These are phyloP conservation scores for Pempheris klunzingeri DNA, from an alignment of 2,797 vertebrate species.

Conservation along the genomic window DNA sequence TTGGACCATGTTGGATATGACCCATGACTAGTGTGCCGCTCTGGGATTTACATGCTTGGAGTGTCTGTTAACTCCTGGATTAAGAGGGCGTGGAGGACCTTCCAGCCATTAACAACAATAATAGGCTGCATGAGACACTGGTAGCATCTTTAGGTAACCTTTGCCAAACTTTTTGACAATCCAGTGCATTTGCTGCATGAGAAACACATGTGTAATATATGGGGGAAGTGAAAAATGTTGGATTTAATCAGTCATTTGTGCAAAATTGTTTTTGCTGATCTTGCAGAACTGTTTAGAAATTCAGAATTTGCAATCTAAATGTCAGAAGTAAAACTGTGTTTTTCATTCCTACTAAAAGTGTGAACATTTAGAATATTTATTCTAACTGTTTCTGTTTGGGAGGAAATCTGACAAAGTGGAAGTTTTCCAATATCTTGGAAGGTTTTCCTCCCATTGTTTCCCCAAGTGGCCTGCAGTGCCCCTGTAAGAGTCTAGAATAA, in stretches of 20 bases:
- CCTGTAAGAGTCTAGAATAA: constrained; percentile 34
- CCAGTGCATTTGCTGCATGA: constrained; percentile 29
- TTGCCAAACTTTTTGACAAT: constrained; percentile 36
- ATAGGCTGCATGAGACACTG: constrained; percentile 50
- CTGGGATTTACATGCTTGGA: constrained; percentile 31
- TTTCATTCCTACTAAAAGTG: background rate
- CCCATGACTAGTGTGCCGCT: constrained; percentile 22
- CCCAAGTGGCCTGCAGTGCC: constrained; percentile 38
- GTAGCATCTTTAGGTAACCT: constrained; percentile 76
- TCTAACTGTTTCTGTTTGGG: constrained; percentile 17
- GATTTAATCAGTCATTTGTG: background rate
- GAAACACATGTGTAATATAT: background rate
- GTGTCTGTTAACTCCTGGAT: constrained; percentile 48
- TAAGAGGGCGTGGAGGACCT: constrained; percentile 45
- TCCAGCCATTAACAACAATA: constrained; percentile 30
- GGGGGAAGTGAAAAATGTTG: background rate
- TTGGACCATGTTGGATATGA: constrained; percentile 46
- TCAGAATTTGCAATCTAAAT: background rate
- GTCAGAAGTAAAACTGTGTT: background rate
- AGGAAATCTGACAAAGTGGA: constrained; percentile 18
- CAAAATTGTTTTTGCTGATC: background rate
- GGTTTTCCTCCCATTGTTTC: constrained; percentile 48
- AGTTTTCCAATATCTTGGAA: constrained; percentile 24
- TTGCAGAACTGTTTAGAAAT: background rate
- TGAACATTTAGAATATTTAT: background rate